phyloP scores from a whole-genome alignment of 2,113 vertebrate species.

The Tetrao urogallus region DNA sequence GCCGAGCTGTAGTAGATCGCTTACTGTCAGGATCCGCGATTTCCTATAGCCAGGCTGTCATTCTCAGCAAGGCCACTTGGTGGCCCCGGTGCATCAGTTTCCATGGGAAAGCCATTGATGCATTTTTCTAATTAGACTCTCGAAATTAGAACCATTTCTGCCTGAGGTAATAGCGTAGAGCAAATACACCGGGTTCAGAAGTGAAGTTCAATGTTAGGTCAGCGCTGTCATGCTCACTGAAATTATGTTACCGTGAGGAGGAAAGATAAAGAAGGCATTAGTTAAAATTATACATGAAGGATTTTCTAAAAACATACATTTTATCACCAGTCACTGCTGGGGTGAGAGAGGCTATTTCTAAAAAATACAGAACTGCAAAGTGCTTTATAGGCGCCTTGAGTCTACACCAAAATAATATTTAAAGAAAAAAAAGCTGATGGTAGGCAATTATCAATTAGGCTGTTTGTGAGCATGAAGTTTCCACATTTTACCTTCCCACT shows the following conservation, averaged over 20 bases:
- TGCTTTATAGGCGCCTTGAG: background rate
- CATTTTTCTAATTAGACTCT: slow-evolving; percentile 56
- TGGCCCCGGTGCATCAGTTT: slow-evolving; percentile 21
- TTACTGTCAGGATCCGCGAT: background rate
- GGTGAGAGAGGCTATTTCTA: background rate
- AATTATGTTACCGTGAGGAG: background rate
- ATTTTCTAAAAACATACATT: slow-evolving; percentile 24
- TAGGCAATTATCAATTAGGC: background rate
- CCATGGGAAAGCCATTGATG: background rate
- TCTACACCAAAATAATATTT: slow-evolving; percentile 2
- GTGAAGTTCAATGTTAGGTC: slow-evolving; percentile 56
- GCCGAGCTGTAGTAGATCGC: background rate
- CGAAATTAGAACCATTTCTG: slow-evolving; percentile 58
- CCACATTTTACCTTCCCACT: background rate
- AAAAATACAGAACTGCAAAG: background rate
- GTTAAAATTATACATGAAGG: background rate
- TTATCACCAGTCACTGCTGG: background rate
- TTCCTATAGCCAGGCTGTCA: background rate
- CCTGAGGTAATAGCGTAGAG: slow-evolving; percentile 53
- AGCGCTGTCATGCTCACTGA: slow-evolving; percentile 34
- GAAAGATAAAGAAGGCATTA: slow-evolving; percentile 19
- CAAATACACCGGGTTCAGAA: slow-evolving; percentile 40
- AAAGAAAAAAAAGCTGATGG: background rate
- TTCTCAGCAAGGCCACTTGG: slow-evolving; percentile 24
- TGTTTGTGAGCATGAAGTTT: background rate